phyloP scores from a whole-genome alignment of 2,888 invertebrate genomes.

The Morpho helenor region DNA sequence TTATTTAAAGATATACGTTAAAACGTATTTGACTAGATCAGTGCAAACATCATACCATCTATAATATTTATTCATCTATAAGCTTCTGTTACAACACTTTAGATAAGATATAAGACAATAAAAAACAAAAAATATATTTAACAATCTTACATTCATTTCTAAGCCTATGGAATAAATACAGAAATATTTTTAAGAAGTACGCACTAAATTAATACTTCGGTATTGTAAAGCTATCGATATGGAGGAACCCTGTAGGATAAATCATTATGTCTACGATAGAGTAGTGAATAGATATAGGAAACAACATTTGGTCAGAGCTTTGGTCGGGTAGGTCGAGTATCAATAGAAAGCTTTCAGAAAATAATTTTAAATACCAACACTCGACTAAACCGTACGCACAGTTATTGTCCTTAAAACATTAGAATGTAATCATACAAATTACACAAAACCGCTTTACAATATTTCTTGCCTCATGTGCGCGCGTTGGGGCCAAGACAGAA shows the following conservation, averaged over 20 bases:
- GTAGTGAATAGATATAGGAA: slow-evolving; percentile 64
- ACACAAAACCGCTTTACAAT: slow-evolving; percentile 60
- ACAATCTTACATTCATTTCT: slow-evolving; percentile 47
- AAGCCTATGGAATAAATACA: slow-evolving; percentile 67
- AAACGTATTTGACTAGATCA: slow-evolving; percentile 24
- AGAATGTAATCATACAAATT: slow-evolving; percentile 34
- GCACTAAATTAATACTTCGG: slow-evolving; percentile 73
- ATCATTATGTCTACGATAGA: slow-evolving; percentile 59
- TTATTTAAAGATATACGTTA: slow-evolving; percentile 12
- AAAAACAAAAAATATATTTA: slow-evolving; percentile 39
- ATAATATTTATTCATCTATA: slow-evolving; percentile 20
- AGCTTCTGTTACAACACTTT: slow-evolving; percentile 21
- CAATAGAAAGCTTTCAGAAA: slow-evolving; percentile 59
- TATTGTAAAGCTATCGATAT: slow-evolving; percentile 77
- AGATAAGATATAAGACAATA: slow-evolving; percentile 23
- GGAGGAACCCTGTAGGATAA: slow-evolving; percentile 77
- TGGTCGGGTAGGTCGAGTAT: slow-evolving; percentile 57
- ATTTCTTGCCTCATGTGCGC: slow-evolving; percentile 49
- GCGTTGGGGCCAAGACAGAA: slow-evolving; percentile 78
- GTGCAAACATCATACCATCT: slow-evolving; percentile 22
- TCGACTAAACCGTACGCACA: slow-evolving; percentile 56
- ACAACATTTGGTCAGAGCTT: slow-evolving; percentile 63
- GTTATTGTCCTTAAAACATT: slow-evolving; percentile 57
- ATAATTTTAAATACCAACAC: slow-evolving; percentile 47
- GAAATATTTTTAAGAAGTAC: slow-evolving; percentile 51